These are phyloP conservation scores for Drosophila obscura DNA, from an alignment of 1,140 invertebrate species.

Conservation along the genomic window DNA sequence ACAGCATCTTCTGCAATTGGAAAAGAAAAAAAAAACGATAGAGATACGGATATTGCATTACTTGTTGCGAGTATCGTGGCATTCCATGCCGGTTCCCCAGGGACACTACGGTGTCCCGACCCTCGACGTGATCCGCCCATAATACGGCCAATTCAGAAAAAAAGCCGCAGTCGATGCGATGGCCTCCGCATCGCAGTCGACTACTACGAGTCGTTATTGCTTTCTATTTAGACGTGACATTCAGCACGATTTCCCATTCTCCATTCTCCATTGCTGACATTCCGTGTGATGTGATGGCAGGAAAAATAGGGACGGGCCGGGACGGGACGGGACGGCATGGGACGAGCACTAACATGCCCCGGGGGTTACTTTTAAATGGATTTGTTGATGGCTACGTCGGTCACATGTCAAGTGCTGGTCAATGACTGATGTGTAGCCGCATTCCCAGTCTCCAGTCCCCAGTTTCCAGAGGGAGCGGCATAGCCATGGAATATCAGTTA, in stretches of 20 bases:
- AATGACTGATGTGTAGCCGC: conserved; percentile 54
- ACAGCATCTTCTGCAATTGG: conserved; percentile 92
- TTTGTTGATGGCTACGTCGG: conserved; percentile 69
- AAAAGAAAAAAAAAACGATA: background rate
- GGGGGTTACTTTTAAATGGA: conserved; percentile 65
- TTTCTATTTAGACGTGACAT: conserved; percentile 68
- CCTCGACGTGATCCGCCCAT: conserved; percentile 44
- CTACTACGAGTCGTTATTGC: conserved; percentile 18
- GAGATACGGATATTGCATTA: background rate
- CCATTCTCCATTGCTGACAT: background rate
- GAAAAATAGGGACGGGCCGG: background rate
- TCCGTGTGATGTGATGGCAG: background rate
- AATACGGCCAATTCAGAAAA: conserved; percentile 54
- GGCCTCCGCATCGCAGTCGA: background rate
- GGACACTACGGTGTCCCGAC: background rate
- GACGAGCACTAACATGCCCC: conserved; percentile 11
- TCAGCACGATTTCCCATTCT: conserved; percentile 53
- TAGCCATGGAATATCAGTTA: conserved; percentile 37
- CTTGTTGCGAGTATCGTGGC: background rate
- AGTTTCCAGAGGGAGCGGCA: background rate
- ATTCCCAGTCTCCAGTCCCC: background rate
- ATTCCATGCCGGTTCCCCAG: conserved; percentile 9
- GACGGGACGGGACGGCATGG: background rate
- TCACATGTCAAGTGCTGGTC: conserved; percentile 73
- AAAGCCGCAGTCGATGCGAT: conserved; percentile 34